Base-by-base conservation (phyloP, 2,797 vertebrate species). In the Eupleurogrammus muticus region DNA sequence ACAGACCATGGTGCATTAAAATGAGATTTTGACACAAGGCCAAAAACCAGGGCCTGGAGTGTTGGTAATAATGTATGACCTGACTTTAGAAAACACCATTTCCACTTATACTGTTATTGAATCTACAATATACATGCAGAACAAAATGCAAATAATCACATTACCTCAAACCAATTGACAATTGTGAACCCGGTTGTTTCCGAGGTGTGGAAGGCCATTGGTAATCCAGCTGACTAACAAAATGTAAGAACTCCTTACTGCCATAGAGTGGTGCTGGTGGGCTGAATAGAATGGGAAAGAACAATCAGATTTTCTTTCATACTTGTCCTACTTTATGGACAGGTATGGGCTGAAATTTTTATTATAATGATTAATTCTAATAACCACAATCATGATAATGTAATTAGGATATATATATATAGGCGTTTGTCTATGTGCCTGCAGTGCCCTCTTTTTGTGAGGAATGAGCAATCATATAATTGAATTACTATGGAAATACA, bases 191-290 rank as follows among this genome's bases (percentile, higher is more conserved):
- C 21, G 20, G 36, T 23, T 47, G 21, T 70, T 47, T 46, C n/a
- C 21, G 4, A 3, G 12, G 3, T n/a, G 10, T 3, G 28, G 4
- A 12, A 5, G 2, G 4, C 14, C 13, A 11, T 20, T n/a, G n/a
- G 14, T 62, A 28, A 54, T 67, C 23, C 11, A 38, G 11, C 0
- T 13, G 1, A 38, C 12, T 9, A 51, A 32, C 12, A 63, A 16
- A 24, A 6, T 79, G 83, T 66, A 81, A 52, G 9, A 71, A 40
- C 48, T 47, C 9, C 9, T 64, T 8, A 84, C 34, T 44, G 52
- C 86, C 89, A 74, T 44, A 5, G 19, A 54, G 81, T 66, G 90
- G 83, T 35, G 71, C 83, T 87, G 78, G 7, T 38, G 1, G 6
- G 17, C 7, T 9, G 17, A 72, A 50, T 20, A 64, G 5, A 68